Conservation (phyloP, 35 echinoderm and acorn worm genomes). For the Holothuria glaberrima region DNA sequence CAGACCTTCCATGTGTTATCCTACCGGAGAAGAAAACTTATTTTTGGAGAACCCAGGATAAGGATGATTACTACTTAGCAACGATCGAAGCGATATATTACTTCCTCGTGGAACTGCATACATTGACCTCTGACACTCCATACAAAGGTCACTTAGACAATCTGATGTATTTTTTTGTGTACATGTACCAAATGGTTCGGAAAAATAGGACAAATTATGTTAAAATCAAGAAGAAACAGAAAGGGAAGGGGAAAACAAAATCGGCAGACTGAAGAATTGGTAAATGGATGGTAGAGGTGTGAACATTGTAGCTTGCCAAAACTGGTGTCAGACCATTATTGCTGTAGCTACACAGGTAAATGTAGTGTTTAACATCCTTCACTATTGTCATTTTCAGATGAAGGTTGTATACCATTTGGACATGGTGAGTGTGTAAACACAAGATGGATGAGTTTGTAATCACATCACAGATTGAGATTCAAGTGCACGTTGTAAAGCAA, state of each 20-base stretch:
- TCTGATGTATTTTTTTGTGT: constrained; percentile 88
- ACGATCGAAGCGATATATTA: constrained; percentile 98
- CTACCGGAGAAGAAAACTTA: constrained; percentile 65
- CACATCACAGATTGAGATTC: too few relatives aligned
- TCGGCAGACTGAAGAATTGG: too few relatives aligned
- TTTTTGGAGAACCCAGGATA: constrained; percentile 89
- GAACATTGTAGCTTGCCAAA: too few relatives aligned
- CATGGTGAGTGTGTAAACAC: too few relatives aligned
- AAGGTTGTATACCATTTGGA: too few relatives aligned
- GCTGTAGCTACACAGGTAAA: too few relatives aligned
- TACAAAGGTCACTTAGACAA: constrained; percentile 83
- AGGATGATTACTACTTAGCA: constrained; percentile 85
- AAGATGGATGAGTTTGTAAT: too few relatives aligned
- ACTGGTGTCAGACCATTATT: too few relatives aligned
- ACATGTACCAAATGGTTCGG: constrained; percentile 81
- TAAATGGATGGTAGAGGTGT: too few relatives aligned
- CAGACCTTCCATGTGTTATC: constrained; percentile 84
- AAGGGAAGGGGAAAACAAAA: background rate
- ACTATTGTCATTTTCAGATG: too few relatives aligned
- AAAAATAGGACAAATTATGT: constrained; percentile 5
- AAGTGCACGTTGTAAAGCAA: too few relatives aligned
- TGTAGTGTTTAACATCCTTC: too few relatives aligned
- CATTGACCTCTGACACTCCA: constrained; percentile 26
- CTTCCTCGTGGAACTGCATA: constrained; percentile 79
- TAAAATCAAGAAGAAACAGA: background rate